Evolutionary conservation across 1,140 invertebrate genomes (phyloP).

Genomic region (Brachionus paranguensis): DNA sequence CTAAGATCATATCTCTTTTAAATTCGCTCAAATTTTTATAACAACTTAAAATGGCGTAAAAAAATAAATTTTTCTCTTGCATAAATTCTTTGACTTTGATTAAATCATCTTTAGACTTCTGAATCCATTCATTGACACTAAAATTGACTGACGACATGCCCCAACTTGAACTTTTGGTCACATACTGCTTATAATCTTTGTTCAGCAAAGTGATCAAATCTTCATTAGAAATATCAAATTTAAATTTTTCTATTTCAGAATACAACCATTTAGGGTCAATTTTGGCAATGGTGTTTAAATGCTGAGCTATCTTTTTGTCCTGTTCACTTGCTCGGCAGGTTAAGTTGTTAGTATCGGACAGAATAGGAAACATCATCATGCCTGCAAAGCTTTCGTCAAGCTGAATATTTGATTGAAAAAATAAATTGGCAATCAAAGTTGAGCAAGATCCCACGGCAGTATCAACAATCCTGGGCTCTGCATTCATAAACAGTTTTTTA

Average conservation of each 20-base stretch:
- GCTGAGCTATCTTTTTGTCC: neutral
- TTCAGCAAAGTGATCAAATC: neutral
- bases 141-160: constrained; percentile 21
- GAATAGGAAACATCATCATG: constrained; percentile 4
- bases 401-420: neutral
- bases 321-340: neutral
- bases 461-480: neutral
- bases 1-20: neutral
- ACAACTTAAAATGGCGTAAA: constrained; percentile 9
- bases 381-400: neutral
- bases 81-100: constrained; percentile 7
- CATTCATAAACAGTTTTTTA: neutral
- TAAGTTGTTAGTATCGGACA: constrained; percentile 25
- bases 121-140: constrained; percentile 7
- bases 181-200: constrained; percentile 32
- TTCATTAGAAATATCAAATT: constrained; percentile 2
- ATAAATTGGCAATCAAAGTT: neutral
- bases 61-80: neutral
- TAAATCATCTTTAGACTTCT: neutral
- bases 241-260: neutral
- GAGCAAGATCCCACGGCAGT: neutral
- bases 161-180: neutral
- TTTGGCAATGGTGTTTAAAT: neutral
- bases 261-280: neutral
- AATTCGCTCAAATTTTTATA: constrained; percentile 3